Conservation (phyloP, 2,113 vertebrate genomes). For the Chionodraco myersi region DNA sequence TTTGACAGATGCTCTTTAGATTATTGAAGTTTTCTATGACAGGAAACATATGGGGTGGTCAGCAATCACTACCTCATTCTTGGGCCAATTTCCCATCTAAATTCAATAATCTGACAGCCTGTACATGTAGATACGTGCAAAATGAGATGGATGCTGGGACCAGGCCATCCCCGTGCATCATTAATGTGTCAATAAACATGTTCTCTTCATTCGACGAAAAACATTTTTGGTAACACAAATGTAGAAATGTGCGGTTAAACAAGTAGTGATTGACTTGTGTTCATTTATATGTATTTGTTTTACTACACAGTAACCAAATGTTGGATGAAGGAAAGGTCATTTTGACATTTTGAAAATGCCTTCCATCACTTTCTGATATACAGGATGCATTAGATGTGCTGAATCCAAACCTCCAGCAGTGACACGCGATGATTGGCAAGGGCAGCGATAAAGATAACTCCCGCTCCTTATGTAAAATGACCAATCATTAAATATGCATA, state of each 20-base stretch:
- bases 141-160: constrained; percentile 28
- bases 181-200: constrained; percentile 21
- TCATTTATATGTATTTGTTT: too few species aligned
- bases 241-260: neutral
- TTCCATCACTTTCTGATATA: constrained; percentile 9
- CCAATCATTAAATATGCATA: constrained; percentile 73
- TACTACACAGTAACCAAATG: too few species aligned
- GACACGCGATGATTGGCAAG: constrained; percentile 68
- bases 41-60: constrained; percentile 68
- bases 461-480: constrained; percentile 67
- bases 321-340: neutral
- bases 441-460: constrained; percentile 58
- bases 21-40: constrained; percentile 69
- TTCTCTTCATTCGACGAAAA: neutral
- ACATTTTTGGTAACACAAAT: neutral
- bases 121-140: constrained; percentile 32
- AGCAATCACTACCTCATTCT: constrained; percentile 56
- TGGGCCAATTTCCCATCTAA: constrained; percentile 48
- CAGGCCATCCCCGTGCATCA: neutral
- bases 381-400: neutral
- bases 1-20: constrained; percentile 72
- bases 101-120: constrained; percentile 53
- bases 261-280: too few species aligned
- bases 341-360: neutral
- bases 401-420: constrained; percentile 9